Conservation (phyloP, 2,113 vertebrate species). For the Burhinus oedicnemus region DNA sequence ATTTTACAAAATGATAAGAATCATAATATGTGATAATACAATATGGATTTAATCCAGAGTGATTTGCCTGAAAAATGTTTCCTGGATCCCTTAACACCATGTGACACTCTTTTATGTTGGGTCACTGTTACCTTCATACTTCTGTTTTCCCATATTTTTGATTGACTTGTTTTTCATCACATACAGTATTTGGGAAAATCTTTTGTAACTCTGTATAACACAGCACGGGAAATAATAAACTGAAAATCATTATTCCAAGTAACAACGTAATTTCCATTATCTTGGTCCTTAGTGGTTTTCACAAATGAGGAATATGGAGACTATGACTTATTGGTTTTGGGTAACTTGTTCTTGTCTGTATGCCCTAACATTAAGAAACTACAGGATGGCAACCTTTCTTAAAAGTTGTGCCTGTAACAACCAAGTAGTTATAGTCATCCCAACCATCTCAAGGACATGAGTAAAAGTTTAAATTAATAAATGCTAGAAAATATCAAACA, state of each 20-base stretch:
- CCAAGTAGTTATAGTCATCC: not conserved
- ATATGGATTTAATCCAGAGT: not conserved
- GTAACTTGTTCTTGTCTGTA: not conserved
- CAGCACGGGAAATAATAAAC: not conserved
- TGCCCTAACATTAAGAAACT: not conserved
- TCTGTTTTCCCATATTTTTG: not conserved
- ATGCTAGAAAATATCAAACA: not conserved
- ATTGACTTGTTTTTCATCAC: not conserved
- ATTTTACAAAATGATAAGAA: not conserved
- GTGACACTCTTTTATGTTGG: fast-evolving
- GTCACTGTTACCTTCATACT: not conserved
- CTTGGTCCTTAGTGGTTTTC: fast-evolving
- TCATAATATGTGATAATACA: not conserved
- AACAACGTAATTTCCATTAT: not conserved
- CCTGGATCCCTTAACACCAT: not conserved
- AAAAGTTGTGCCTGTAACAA: not conserved
- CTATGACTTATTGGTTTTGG: not conserved
- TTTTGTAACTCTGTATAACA: not conserved
- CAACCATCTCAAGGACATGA: not conserved
- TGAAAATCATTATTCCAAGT: not conserved
- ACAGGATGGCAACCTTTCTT: not conserved
- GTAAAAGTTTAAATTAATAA: not conserved
- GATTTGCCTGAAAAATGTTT: not conserved
- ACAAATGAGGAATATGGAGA: not conserved
- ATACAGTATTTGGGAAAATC: not conserved